Base-by-base conservation (phyloP, 2,888 invertebrate species). In the Callosobruchus maculatus region DNA sequence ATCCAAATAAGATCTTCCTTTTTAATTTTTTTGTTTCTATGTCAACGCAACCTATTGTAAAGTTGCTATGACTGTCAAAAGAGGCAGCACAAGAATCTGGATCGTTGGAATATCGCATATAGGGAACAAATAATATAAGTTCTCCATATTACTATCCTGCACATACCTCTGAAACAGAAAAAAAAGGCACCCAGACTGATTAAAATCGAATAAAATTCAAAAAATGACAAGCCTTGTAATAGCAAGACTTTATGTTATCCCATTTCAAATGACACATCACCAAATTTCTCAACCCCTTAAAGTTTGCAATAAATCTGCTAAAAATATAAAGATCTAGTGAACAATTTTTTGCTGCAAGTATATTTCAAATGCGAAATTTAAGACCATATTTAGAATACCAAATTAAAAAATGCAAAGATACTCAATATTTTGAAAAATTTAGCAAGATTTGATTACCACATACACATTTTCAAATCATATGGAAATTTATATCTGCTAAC, bases 101-200 rank as follows among this genome's bases (percentile, higher is more conserved):
- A 49, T 49, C 49, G 9, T 49, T 13, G 49, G 49, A 49, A 49
- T 49, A 26, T 26, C 26, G 26, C 49, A 49, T 49, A 49, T 49
- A 49, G 49, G 49, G 49, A 49, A 49, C 49, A 49, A n/a, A n/a
- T 26, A 26, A 49, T 49, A 49, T 13, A 49, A 68, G 68, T 68
- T 21, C 68, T 18, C 68, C 3, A 87, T 87, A 78, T 90, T 90
- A 90, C 90, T 90, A 88, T 90, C 90, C 91, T 91, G 92, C 93
- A 93, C 92, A 93, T 94, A 94, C 94, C 94, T 94, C 94, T 94
- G 94, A 93, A 93, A 90, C 92, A 90, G 87, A 86, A 82, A 88
- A 80, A n/a, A 88, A 87, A 87, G 88, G 88, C 86, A 86, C 87
- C 88, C 88, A 88, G 87, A 88, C 88, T 88, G 88, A 88, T 88